A percentile compares a stretch with the other conserved stretches of the same genome.
Evolutionary conservation across 2,113 vertebrate genomes (phyloP).

Genomic region (Notothenia rossii): DNA sequence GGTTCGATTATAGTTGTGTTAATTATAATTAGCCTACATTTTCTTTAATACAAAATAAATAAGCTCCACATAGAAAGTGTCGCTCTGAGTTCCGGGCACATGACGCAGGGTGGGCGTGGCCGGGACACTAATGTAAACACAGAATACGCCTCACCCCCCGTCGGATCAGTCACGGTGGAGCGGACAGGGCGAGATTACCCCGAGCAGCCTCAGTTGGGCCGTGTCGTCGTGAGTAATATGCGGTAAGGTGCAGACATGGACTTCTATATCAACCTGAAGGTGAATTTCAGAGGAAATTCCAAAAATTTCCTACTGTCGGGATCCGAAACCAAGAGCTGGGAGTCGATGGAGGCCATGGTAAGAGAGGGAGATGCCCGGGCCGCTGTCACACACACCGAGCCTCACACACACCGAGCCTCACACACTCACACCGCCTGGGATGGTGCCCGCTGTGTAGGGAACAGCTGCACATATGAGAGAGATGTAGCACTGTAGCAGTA

Average conservation of each 20-base stretch:
- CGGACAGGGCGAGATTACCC: constrained; percentile 48
- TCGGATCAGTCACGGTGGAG: constrained; percentile 43
- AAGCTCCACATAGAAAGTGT: background rate
- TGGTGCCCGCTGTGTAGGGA: too few species aligned
- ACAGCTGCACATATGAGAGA: background rate
- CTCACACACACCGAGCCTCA: background rate
- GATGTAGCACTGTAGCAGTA: background rate
- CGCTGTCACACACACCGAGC: background rate
- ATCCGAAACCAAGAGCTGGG: constrained; percentile 91
- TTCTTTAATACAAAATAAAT: too few species aligned
- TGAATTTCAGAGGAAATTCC: constrained; percentile 84
- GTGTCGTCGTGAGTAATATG: constrained; percentile 47
- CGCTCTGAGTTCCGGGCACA: constrained; percentile 53
- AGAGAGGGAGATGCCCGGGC: constrained; percentile 52
- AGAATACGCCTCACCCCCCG: constrained; percentile 64
- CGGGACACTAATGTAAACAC: constrained; percentile 79
- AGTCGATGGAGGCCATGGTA: constrained; percentile 95
- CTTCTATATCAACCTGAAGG: constrained; percentile 83
- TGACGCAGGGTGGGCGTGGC: constrained; percentile 70
- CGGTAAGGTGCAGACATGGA: constrained; percentile 71
- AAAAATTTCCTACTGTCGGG: constrained; percentile 89
- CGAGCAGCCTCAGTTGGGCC: background rate
- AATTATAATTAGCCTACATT: too few species aligned
- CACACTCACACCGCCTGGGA: background rate
- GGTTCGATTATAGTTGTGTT: too few species aligned